Base-by-base conservation (phyloP, 2,888 invertebrate genomes). In the Polydrusus pterygomalis region DNA sequence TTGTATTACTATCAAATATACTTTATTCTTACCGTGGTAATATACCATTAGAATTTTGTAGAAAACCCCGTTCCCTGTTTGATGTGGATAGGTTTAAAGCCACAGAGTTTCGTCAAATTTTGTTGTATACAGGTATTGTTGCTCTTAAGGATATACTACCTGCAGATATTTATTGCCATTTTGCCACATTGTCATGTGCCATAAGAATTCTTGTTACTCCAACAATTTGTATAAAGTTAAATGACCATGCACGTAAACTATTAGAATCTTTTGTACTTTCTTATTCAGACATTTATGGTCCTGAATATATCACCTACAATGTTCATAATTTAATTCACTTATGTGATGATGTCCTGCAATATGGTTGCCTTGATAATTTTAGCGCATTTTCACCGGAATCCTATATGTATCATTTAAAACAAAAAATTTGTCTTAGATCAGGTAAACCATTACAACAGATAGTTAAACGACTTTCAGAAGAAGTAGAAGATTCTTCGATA, bases 301-400 rank as follows among this genome's bases (percentile, higher is more conserved):
- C 56, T 49, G 65, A 80, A 47, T 79, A 79, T 77, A 45, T 81
- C 13, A 76, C 75, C 9, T 75, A 80, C 49, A 82, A 82, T 73
- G 74, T 82, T 8, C 81, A 82, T 69, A 79, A 79, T 75, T 67
- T 81, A 56, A 68, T 71, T n/a, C 81, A 82, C 76, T 77, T 82
- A 45, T 43, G 78, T 17, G 25, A 70, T 51, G 78, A 80, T 77
- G 81, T 79, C 1, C 40, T 77, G 71, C 45, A 58, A 11, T 79
- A 70, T 74, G 81, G 81, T 15, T 51, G 63, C 38, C 58, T 81
- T 34, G 79, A 82, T 63, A 75, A 78, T 60, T 82, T 82, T 75
- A 80, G 80, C 71, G 77, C 79, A 13, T 81, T 81, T 54, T 43
- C 70, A 43, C 77, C 76, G 38, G 80, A 79, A 77, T 73, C 65